These are phyloP conservation scores for Nomada hirtipes DNA, from an alignment of 2,888 invertebrate genomes.

Conservation along the genomic window DNA sequence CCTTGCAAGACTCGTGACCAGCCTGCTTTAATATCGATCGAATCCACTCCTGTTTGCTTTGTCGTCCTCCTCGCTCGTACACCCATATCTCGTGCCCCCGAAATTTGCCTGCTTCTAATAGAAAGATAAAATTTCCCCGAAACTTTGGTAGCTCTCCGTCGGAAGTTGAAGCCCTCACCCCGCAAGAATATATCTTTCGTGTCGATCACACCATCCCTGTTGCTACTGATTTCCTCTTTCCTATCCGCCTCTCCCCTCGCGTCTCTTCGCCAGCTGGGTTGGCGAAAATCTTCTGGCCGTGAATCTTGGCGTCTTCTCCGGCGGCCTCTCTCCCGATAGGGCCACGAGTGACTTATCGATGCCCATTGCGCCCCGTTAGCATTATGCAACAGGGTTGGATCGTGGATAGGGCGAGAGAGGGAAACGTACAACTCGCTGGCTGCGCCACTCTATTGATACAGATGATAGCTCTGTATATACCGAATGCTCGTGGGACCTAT, in stretches of 20 bases:
- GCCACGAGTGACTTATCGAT: conserved; percentile 51
- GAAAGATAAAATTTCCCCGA: too few relatives aligned
- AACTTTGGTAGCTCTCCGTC: too few relatives aligned
- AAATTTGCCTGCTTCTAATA: too few relatives aligned
- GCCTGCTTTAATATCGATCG: conserved; percentile 55
- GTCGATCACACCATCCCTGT: neutral
- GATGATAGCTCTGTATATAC: conserved; percentile 69
- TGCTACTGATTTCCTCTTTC: neutral
- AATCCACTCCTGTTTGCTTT: conserved; percentile 7
- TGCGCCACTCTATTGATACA: conserved; percentile 76
- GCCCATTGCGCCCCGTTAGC: conserved; percentile 38
- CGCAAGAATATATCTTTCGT: neutral
- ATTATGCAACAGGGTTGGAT: conserved; percentile 59
- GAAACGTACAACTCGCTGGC: conserved; percentile 33
- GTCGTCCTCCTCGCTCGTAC: neutral
- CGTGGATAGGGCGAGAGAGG: conserved; percentile 7
- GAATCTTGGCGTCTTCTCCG: conserved; percentile 37
- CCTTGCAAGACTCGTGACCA: conserved; percentile 11
- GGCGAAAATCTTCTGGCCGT: conserved; percentile 14
- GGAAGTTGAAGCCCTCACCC: too few relatives aligned
- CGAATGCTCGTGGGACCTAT: conserved; percentile 76
- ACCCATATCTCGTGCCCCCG: too few relatives aligned
- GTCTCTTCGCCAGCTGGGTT: neutral
- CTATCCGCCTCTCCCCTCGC: neutral
- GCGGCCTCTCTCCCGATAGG: conserved; percentile 3